Evolutionary conservation across 2,888 invertebrate species (phyloP).

Genomic region (Melitaea athalia): DNA sequence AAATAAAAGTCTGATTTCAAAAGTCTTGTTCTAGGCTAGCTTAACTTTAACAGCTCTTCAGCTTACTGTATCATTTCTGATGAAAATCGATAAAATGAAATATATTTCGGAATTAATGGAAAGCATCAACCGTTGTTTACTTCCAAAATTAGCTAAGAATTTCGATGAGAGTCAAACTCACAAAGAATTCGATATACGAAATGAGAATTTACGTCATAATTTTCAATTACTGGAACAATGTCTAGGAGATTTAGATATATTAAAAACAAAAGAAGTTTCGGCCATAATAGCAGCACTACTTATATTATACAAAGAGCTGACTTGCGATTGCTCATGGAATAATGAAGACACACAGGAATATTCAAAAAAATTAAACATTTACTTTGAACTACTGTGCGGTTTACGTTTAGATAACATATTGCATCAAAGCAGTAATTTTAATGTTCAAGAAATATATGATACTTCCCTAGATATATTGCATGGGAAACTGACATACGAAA

Average conservation of each 20-base stretch:
- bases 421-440: constrained; percentile 44
- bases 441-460: constrained; percentile 63
- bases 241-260: constrained; percentile 51
- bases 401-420: constrained; percentile 53
- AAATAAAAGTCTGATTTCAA: too few species aligned
- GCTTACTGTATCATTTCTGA: background rate
- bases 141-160: constrained; percentile 60
- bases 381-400: constrained; percentile 53
- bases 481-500: constrained; percentile 55
- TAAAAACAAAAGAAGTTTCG: constrained; percentile 43
- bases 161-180: constrained; percentile 57
- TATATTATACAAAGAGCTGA: constrained; percentile 60
- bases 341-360: constrained; percentile 48
- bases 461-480: constrained; percentile 59
- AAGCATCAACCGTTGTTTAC: constrained; percentile 47
- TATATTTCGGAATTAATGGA: constrained; percentile 32
- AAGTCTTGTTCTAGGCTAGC: too few species aligned
- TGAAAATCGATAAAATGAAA: constrained; percentile 25
- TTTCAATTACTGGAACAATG: constrained; percentile 50
- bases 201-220: constrained; percentile 49
- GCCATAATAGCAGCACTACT: constrained; percentile 53
- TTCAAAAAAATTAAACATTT: constrained; percentile 50
- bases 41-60: background rate
- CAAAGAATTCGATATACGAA: constrained; percentile 56
- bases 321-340: constrained; percentile 58